Base-by-base conservation (phyloP, 2,797 vertebrate genomes). In the Euphonia xanthogaster region DNA sequence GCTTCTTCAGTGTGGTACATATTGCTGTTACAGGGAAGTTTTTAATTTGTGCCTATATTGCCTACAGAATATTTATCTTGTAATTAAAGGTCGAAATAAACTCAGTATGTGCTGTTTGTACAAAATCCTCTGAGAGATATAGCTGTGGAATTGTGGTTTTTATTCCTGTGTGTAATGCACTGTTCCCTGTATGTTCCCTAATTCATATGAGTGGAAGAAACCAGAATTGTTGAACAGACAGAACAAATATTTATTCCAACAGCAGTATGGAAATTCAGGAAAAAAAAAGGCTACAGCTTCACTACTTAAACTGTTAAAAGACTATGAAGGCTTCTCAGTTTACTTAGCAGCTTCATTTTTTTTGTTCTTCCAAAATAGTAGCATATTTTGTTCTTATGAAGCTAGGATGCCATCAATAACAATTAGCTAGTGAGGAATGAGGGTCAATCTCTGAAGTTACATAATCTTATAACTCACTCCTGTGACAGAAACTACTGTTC, bases 221-320 rank as follows among this genome's bases (percentile, higher is more conserved):
- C 0, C 3, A 3, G 8, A 45, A 3, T 30, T 58, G 5, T 45
- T 67, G 19, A 63, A 17, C 14, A 23, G 5, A 27, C 5, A 54
- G 37, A 80, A 42, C 19, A 71, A 88, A 51, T 75, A n/a, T 35
- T 88, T 71, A 62, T 81, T 88, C 31, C 31, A 66, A 11, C 9
- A 33, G 44, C 6, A 66, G 20, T n/a, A 48, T 12, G 66, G 27
- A 66, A 81, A 87, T 58, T 61, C 30, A 87, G 40, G n/a, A 65
- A 27, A 57, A 25, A 57, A 54, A 57, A 70, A 24, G 22, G 7
- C 5, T 39, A 3, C 31, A 39, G 5, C 21, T 65, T 84, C 47
- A 21, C 28, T 78, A 51, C 25, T 47, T n/a, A 70, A 70, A 48
- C 11, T 58, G 9, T 21, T 81, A 68, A 71, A 81, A 15, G 79